A percentile compares a stretch with the other conserved stretches of the same genome.
Evolutionary conservation across 2,888 invertebrate genomes (phyloP).

Genomic region (Amphipyra tragopoginis): DNA sequence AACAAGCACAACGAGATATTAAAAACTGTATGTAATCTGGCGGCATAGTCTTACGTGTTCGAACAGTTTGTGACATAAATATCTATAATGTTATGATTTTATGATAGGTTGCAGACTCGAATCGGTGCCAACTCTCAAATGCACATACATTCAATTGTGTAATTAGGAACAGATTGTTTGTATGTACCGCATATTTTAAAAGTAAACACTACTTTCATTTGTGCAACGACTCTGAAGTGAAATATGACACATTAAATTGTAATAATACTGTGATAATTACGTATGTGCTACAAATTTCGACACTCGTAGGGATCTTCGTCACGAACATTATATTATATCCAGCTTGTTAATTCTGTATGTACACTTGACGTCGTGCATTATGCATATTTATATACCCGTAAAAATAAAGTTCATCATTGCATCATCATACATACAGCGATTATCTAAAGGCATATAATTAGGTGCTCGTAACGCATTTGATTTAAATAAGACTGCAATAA

Average conservation of each 20-base stretch:
- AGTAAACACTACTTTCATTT: conserved; percentile 53
- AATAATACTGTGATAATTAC: conserved; percentile 19
- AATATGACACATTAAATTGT: conserved; percentile 18
- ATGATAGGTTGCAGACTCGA: conserved; percentile 52
- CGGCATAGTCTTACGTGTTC: conserved; percentile 6
- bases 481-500: conserved; percentile 23
- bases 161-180: conserved; percentile 53
- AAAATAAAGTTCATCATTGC: conserved; percentile 35
- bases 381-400: conserved; percentile 17
- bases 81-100: conserved; percentile 42
- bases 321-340: conserved; percentile 25
- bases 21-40: conserved; percentile 13
- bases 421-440: conserved; percentile 39
- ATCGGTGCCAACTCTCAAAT: conserved; percentile 64
- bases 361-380: conserved; percentile 12
- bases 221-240: conserved; percentile 37
- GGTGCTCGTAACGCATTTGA: conserved; percentile 24
- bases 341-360: conserved; percentile 18
- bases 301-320: conserved; percentile 22
- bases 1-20: conserved; percentile 11
- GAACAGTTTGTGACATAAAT: not conserved
- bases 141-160: conserved; percentile 55
- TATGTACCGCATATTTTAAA: conserved; percentile 54
- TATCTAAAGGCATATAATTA: conserved; percentile 34
- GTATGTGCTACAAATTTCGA: conserved; percentile 28